Conservation (phyloP, 2,888 invertebrate genomes). For the Phasia obesa region DNA sequence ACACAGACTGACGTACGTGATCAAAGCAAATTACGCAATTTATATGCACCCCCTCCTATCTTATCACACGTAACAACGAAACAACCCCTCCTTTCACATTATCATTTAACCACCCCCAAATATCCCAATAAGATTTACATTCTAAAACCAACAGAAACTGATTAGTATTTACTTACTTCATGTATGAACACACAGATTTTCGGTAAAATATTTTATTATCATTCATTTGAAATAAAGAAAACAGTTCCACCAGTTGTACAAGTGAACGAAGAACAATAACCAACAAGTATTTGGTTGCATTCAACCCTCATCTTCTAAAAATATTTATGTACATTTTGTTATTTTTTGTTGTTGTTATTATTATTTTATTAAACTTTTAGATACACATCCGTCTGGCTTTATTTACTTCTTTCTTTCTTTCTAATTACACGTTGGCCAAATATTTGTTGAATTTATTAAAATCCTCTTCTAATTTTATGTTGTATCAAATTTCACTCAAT, state of each 20-base stretch:
- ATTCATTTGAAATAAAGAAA: conserved; percentile 27
- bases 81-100: conserved; percentile 12
- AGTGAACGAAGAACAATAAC: neutral
- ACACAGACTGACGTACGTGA: conserved; percentile 76
- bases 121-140: conserved; percentile 37
- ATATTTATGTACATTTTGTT: neutral
- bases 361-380: neutral
- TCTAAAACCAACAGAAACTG: conserved; percentile 55
- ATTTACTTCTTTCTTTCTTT: neutral
- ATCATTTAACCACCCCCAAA: conserved; percentile 36
- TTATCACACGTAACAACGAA: conserved; percentile 59
- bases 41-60: conserved; percentile 76
- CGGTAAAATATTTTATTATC: conserved; percentile 37
- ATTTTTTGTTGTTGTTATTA: conserved; percentile 9
- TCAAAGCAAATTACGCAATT: conserved; percentile 79
- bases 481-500: conserved; percentile 65
- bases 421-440: conserved; percentile 67
- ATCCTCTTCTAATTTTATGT: conserved; percentile 47
- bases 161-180: conserved; percentile 57
- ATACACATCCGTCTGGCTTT: neutral
- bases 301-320: neutral
- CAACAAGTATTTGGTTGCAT: conserved; percentile 15
- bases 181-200: conserved; percentile 15
- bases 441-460: conserved; percentile 65
- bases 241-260: conserved; percentile 1